These are phyloP conservation scores for Hermodice carunculata DNA, from an alignment of 2,888 invertebrate genomes.

Conservation along the genomic window DNA sequence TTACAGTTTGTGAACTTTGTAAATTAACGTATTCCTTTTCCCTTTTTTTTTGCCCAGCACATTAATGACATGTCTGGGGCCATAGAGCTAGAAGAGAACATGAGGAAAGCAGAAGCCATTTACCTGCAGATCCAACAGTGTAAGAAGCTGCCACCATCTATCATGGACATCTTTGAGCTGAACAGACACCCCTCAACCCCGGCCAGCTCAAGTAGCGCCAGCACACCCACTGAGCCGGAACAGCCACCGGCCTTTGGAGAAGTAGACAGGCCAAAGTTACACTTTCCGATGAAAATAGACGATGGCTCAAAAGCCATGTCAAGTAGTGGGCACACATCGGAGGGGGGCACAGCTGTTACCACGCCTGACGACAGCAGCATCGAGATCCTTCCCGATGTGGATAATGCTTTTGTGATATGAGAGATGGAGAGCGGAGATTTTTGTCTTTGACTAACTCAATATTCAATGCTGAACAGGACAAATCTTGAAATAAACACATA, in stretches of 20 bases:
- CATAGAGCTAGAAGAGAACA: conserved; percentile 84
- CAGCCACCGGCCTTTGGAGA: too few relatives aligned
- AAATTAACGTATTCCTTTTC: neutral
- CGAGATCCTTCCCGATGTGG: conserved; percentile 60
- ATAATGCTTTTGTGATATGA: too few relatives aligned
- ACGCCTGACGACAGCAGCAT: conserved; percentile 63
- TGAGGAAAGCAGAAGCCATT: conserved; percentile 92
- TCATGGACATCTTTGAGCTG: conserved; percentile 61
- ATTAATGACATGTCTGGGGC: conserved; percentile 94
- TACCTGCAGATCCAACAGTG: conserved; percentile 81
- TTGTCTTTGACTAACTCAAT: too few relatives aligned
- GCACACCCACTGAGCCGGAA: conserved; percentile 6
- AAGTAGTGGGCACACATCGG: too few relatives aligned
- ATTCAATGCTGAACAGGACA: too few relatives aligned
- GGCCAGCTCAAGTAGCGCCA: neutral
- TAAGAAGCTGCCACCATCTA: conserved; percentile 55
- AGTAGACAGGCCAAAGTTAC: too few relatives aligned
- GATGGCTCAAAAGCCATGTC: too few relatives aligned
- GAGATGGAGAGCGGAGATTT: too few relatives aligned
- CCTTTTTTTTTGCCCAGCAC: conserved; percentile 75
- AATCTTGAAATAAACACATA: too few relatives aligned
- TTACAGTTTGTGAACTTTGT: too few relatives aligned
- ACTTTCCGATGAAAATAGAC: too few relatives aligned
- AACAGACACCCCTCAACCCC: neutral
- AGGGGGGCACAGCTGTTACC: conserved; percentile 44